Evolutionary conservation across 1,140 invertebrate genomes (phyloP), one percentile per base, ranked within the genome.

Genomic region (Drosophila pseudoananassae): DNA sequence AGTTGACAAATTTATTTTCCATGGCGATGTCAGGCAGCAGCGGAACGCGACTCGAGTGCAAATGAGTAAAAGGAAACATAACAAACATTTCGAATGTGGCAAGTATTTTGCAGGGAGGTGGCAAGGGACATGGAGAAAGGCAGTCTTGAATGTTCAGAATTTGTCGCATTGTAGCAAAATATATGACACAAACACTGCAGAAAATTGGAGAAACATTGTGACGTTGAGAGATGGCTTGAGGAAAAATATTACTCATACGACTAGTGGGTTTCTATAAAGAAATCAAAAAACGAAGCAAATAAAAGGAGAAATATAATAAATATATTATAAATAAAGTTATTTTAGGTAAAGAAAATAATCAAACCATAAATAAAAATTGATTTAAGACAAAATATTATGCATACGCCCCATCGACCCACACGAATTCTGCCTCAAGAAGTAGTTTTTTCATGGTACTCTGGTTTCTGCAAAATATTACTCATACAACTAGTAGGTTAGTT

Each of bases 1-100:
- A 81, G 75, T 71, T 85, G 82, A 87, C 82, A 88, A 87, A 88
- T 87, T 88, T 88, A 87, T 85, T 87, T 87, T 79, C 61, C 71
- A 51, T 59, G 38, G 68, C 66, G 43, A 29, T 72, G 66, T 55
- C 66, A 75, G 40, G 38, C 38, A 45, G 45, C 51, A 29, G 56
- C 69, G 49, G 49, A 49, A 77, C 80, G 64, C 72, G 72, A 76
- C 70, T 76, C 55, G 71, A 71, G 59, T 80, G 59, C 71, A 79
- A 78, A 78, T 77, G 75, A 59, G 59, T 56, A 60, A 46, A 63
- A 45, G 58, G 66, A 69, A 66, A 55, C 66, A 56, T 25, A 31
- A 69, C 66, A 69, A 56, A 71, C 66, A 59, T 71, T 45, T 31
- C 38, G 10, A 51, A 46, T 52, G 71, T 43, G 53, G 50, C 58